Conservation (phyloP, 1,140 invertebrate species). For the Charaxes varanes region DNA sequence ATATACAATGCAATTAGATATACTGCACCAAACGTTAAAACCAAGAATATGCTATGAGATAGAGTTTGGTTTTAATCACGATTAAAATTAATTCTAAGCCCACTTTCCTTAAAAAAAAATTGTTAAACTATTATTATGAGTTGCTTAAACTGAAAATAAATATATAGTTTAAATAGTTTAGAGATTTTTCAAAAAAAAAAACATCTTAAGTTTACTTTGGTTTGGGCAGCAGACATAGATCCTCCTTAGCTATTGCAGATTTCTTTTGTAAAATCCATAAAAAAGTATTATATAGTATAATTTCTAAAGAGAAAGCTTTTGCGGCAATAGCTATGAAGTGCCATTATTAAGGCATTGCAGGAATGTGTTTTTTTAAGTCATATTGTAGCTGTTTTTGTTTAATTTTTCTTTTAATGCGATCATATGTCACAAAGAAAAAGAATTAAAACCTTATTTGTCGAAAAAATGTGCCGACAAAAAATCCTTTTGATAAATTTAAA, state of each 20-base stretch:
- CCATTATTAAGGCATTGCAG: slow-evolving; percentile 24
- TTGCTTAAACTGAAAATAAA: slow-evolving; percentile 33
- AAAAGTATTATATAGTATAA: no score
- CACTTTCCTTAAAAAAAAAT: slow-evolving; percentile 57
- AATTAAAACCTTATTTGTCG: no score
- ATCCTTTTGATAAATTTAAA: no score
- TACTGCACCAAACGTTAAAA: slow-evolving; percentile 72
- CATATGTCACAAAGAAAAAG: no score
- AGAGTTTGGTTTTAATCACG: slow-evolving; percentile 50
- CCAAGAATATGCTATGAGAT: slow-evolving; percentile 61
- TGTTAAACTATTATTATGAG: slow-evolving; percentile 46
- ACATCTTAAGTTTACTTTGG: slow-evolving; percentile 29
- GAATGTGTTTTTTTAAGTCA: no score
- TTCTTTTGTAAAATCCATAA: neutral
- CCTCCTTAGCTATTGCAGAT: slow-evolving; percentile 19
- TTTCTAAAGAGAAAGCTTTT: neutral
- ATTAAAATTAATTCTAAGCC: slow-evolving; percentile 59
- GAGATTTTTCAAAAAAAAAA: slow-evolving; percentile 25
- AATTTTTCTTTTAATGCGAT: no score
- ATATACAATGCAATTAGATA: slow-evolving; percentile 71
- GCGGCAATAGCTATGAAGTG: slow-evolving; percentile 38
- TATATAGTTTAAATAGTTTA: slow-evolving; percentile 22
- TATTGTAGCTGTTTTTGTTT: no score
- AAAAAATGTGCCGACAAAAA: no score
- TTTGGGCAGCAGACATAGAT: slow-evolving; percentile 54